These are phyloP conservation scores for Petaurus breviceps DNA, from an alignment of 2,113 vertebrate genomes.

Conservation along the genomic window DNA sequence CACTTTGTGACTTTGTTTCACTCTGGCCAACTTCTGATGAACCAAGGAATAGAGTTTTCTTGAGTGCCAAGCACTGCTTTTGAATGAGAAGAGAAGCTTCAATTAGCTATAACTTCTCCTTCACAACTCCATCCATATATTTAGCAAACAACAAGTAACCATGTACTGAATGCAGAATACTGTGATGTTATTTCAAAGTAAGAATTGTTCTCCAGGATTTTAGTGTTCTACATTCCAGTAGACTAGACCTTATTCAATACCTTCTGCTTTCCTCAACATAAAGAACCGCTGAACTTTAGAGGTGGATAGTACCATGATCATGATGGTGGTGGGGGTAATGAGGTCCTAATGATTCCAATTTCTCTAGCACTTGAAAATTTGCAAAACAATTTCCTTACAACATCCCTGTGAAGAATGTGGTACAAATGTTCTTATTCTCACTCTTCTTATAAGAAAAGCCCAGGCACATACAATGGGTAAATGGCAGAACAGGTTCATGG, in stretches of 20 bases:
- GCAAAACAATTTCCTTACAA: neutral
- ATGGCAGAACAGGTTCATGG: neutral
- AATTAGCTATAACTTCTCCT: neutral
- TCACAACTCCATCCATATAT: neutral
- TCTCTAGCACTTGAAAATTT: neutral
- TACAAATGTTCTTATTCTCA: neutral
- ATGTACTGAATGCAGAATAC: neutral
- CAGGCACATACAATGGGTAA: neutral
- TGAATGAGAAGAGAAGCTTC: neutral
- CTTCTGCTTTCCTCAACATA: neutral
- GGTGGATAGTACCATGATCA: neutral
- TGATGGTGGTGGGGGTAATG: neutral
- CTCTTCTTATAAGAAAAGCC: neutral
- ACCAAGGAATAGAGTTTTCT: neutral
- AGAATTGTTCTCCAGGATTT: neutral
- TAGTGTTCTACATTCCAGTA: neutral
- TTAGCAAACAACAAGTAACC: neutral
- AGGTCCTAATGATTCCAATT: neutral
- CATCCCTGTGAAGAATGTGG: neutral
- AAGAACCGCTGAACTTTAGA: neutral
- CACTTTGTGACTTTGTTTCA: neutral
- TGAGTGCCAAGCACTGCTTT: neutral
- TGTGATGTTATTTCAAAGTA: neutral
- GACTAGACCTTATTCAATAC: neutral
- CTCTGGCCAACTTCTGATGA: neutral